phyloP scores from a whole-genome alignment of 2,888 invertebrate genomes.

The Mactromeris polynyma region DNA sequence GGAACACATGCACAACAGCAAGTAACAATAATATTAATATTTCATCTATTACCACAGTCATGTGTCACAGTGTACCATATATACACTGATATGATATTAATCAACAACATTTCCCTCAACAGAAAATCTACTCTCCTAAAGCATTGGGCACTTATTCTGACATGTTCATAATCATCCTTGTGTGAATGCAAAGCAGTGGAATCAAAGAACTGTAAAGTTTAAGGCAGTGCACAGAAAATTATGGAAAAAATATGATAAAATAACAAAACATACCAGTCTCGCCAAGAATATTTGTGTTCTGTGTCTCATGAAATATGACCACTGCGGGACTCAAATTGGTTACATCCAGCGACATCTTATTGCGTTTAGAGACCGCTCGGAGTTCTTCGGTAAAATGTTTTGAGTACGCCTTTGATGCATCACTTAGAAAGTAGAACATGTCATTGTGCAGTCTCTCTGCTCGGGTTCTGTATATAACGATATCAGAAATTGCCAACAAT shows the following conservation, averaged over 20 bases:
- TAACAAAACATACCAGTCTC: constrained; percentile 49
- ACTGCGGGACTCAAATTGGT: constrained; percentile 92
- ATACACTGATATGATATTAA: too few relatives aligned
- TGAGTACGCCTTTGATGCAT: constrained; percentile 92
- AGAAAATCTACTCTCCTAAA: too few relatives aligned
- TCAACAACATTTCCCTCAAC: too few relatives aligned
- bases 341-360: constrained; percentile 88
- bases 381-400: constrained; percentile 90
- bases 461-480: constrained; percentile 92
- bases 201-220: too few relatives aligned
- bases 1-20: too few relatives aligned
- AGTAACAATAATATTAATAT: too few relatives aligned
- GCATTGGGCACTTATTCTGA: too few relatives aligned
- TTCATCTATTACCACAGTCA: too few relatives aligned
- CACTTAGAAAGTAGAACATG: constrained; percentile 92
- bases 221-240: too few relatives aligned
- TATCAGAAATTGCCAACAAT: constrained; percentile 93
- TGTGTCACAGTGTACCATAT: too few relatives aligned
- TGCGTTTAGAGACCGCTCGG: constrained; percentile 84
- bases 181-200: too few relatives aligned
- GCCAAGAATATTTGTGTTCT: constrained; percentile 89
- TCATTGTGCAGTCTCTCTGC: constrained; percentile 92
- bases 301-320: constrained; percentile 93
- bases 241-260: background rate
- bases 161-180: too few relatives aligned